Conservation (phyloP, 1,140 invertebrate species). For the Drosophila suzukii region DNA sequence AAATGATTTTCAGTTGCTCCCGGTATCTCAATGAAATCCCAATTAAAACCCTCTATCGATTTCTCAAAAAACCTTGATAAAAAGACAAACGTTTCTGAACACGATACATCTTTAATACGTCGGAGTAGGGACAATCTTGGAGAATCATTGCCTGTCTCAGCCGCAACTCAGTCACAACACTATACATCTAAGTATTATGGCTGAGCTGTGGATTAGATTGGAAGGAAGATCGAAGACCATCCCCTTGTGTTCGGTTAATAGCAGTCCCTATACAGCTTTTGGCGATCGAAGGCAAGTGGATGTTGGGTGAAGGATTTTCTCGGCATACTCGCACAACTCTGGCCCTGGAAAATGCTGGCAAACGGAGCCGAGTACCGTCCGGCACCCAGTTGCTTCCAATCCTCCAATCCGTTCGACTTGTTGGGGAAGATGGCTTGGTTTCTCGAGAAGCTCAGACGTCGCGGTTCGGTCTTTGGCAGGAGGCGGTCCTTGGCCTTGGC, state of each 20-base stretch:
- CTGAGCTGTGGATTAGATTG: background rate
- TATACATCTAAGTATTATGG: background rate
- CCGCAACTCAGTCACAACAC: slow-evolving; percentile 7
- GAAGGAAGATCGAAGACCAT: background rate
- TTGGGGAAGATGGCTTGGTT: background rate
- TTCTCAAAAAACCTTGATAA: too few species aligned
- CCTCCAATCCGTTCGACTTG: background rate
- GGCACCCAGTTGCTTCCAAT: slow-evolving; percentile 9
- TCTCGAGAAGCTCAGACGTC: background rate
- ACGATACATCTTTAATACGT: slow-evolving; percentile 25
- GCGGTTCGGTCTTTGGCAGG: background rate
- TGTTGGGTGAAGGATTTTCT: slow-evolving; percentile 4
- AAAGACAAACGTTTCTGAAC: slow-evolving; percentile 1
- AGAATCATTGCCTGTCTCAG: slow-evolving; percentile 1
- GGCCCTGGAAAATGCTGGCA: slow-evolving; percentile 15
- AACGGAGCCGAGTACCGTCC: slow-evolving; percentile 10
- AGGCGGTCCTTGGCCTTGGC: background rate
- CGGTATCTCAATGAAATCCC: background rate
- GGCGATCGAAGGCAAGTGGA: background rate
- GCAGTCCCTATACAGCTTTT: slow-evolving; percentile 15
- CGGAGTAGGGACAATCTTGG: background rate
- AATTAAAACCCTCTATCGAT: too few species aligned
- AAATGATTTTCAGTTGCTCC: background rate
- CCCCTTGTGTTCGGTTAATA: slow-evolving; percentile 9
- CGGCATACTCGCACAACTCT: background rate